Evolutionary conservation across 2,888 invertebrate genomes (phyloP).

Genomic region (Tenodera sinensis): DNA sequence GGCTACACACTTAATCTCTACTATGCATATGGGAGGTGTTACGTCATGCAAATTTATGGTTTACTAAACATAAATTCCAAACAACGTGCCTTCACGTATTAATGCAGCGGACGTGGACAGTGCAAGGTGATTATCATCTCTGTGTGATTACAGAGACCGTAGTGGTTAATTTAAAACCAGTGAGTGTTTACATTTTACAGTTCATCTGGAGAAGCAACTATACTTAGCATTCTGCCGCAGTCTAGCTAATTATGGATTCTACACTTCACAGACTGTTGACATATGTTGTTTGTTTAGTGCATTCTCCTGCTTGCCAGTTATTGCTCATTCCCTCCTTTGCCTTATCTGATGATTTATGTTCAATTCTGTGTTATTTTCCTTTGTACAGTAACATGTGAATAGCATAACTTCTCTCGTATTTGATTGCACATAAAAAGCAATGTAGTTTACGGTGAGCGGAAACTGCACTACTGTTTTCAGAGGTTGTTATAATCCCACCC

Average conservation of each 20-base stretch:
- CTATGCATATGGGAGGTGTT: background rate
- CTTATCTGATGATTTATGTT: no score
- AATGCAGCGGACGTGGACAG: background rate
- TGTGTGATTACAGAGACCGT: background rate
- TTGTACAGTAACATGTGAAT: no score
- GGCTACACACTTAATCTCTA: background rate
- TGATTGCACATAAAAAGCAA: no score
- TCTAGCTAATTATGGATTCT: background rate
- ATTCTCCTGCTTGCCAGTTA: no score
- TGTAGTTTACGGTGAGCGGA: no score
- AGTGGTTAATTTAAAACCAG: background rate
- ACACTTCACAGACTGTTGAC: background rate
- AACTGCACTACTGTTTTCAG: no score
- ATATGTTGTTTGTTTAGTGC: background rate
- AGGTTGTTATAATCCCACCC: no score
- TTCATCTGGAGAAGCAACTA: background rate
- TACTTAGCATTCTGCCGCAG: background rate
- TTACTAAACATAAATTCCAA: background rate
- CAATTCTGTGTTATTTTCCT: no score
- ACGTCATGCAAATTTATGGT: background rate
- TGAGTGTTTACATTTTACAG: background rate
- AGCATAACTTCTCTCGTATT: no score
- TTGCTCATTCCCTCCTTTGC: no score
- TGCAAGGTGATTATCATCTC: background rate
- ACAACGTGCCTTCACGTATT: background rate